Base-by-base conservation (phyloP, 1,140 invertebrate species). In the Branchinecta lindahli region DNA sequence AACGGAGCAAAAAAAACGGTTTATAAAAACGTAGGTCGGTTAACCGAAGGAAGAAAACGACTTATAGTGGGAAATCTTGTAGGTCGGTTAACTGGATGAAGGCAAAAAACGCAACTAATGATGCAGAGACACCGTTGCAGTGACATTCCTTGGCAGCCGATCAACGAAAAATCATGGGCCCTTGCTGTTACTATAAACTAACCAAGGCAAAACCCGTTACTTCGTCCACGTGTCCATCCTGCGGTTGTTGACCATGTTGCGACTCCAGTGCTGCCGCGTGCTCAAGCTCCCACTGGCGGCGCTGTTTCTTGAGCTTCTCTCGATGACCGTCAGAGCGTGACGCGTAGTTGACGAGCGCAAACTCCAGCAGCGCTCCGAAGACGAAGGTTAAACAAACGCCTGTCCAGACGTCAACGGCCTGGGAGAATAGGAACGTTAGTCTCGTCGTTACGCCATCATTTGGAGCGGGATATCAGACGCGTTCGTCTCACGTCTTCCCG, bases 341-440 rank as follows among this genome's bases (percentile, higher is more conserved):
- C 33, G 82, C 81, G 74, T 84, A 83, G 73, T 84, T 84, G 65
- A 84, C 83, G 7, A 84, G 74, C n/a, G 83, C 82, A 72, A 83
- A 84, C 74, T 84, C 82, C 8, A 84, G 74, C 47, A 84, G 76
- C 10, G 83, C 81, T 10, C 80, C 79, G 72, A 84, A 85, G 45
- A 84, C 82, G 74, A 84, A 85, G 9, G 81, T 83, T 61, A 83
- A 77, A 74, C 83, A 84, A 8, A 82, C 80, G 46, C 82, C 82
- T 33, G 82, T 84, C 82, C 82, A 84, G 8, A 82, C 79, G 74
- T 84, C 83, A 66, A 84, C 81, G 21, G 83, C 80, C 74, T 77
- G 69, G 45, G 71, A 72, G 68, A 73, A 74, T 66, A 70, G 73
- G 66, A 72, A 70, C 44, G 73, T 72, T 33, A 33, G 33, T 33